Conservation (phyloP, 2,888 invertebrate species). For the Eristalinus aeneus region DNA sequence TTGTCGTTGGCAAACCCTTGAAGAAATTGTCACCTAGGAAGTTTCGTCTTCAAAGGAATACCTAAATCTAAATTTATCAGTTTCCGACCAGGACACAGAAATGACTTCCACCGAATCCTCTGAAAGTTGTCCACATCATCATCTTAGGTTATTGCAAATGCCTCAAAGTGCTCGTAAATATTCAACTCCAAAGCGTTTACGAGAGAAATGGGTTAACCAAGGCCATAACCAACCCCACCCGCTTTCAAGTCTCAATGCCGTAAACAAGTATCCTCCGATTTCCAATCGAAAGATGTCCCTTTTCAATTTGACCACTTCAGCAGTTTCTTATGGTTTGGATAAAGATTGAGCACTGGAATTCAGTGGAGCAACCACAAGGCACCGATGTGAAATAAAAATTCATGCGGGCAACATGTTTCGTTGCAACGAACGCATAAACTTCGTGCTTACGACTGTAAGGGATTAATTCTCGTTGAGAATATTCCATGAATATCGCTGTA, state of each 20-base stretch:
- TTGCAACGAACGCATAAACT: neutral
- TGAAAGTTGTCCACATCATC: neutral
- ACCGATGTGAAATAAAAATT: neutral
- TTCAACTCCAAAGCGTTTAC: neutral
- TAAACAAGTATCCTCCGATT: neutral
- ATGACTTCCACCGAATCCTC: neutral
- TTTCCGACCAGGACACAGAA: neutral
- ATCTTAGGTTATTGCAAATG: neutral
- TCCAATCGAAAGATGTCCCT: neutral
- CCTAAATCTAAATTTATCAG: neutral
- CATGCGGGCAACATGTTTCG: neutral
- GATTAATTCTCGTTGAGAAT: neutral
- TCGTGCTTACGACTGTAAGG: neutral
- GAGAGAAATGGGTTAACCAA: neutral
- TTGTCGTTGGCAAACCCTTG: neutral
- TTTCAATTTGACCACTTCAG: neutral
- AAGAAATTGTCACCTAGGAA: neutral
- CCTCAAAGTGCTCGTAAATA: neutral
- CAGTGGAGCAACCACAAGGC: neutral
- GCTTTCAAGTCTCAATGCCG: neutral
- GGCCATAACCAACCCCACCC: neutral
- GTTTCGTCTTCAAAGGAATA: neutral
- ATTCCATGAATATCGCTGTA: neutral
- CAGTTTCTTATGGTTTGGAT: neutral
- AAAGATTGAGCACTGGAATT: no score